These are phyloP conservation scores for Plecotus auritus DNA, from an alignment of 2,113 vertebrate species.

Conservation along the genomic window DNA sequence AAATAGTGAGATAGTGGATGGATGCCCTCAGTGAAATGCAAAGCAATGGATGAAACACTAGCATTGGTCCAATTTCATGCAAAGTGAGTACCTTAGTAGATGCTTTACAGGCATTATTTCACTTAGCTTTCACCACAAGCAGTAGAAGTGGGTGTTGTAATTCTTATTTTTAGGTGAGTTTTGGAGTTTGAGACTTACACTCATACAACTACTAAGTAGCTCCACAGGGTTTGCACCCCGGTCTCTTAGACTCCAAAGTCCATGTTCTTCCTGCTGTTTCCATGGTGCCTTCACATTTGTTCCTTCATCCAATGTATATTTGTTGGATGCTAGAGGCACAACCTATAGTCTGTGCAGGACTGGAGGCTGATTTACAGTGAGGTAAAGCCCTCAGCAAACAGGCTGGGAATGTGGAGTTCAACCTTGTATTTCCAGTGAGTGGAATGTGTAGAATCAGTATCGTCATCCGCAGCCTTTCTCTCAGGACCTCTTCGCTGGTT, in stretches of 20 bases:
- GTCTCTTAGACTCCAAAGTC: not conserved
- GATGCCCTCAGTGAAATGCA: not conserved
- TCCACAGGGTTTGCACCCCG: not conserved
- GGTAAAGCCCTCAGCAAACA: not conserved
- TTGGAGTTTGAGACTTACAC: not conserved
- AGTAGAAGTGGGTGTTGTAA: not conserved
- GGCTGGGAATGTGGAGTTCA: fast-evolving
- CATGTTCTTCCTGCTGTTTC: not conserved
- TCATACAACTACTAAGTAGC: not conserved
- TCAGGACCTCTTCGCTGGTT: not conserved
- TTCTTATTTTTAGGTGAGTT: not conserved
- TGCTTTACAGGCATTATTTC: not conserved
- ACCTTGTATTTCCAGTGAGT: not conserved
- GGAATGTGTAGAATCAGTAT: not conserved
- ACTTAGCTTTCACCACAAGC: not conserved
- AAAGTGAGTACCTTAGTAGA: not conserved
- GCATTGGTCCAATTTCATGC: not conserved
- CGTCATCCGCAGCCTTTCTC: not conserved
- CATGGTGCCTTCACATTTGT: no score
- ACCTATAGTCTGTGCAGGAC: not conserved
- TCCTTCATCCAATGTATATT: not conserved
- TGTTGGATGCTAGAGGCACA: not conserved
- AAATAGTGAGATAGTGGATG: not conserved
- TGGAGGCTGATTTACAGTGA: not conserved
- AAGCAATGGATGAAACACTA: not conserved